Evolutionary conservation across 1,140 invertebrate species (phyloP).

Genomic region (Drosophila fuyamai): DNA sequence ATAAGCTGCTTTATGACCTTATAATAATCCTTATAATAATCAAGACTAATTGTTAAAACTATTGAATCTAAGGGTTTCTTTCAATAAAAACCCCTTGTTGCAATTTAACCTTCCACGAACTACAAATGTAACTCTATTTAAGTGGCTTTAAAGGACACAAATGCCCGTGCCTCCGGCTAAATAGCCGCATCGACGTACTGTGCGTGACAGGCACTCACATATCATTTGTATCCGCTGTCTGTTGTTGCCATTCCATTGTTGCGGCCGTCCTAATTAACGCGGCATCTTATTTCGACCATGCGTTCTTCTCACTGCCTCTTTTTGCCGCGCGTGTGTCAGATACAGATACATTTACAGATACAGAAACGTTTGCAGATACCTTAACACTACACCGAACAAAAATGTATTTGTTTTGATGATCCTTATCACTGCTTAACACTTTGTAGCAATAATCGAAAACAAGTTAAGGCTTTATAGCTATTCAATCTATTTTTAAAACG

Average conservation of each 20-base stretch:
- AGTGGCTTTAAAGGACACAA: not conserved
- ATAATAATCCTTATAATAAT: no score
- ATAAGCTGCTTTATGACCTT: no score
- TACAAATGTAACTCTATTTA: not conserved
- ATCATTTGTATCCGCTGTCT: slow-evolving; percentile 58
- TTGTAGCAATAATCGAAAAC: no score
- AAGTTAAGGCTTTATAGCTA: no score
- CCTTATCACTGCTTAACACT: no score
- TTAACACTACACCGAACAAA: no score
- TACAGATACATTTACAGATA: slow-evolving; percentile 23
- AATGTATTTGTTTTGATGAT: no score
- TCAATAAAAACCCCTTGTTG: no score
- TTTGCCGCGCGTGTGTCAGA: slow-evolving; percentile 31
- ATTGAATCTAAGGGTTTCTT: no score
- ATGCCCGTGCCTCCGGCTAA: not conserved
- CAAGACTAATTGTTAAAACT: no score
- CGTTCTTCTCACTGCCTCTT: slow-evolving; percentile 20
- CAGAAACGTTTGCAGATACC: not conserved
- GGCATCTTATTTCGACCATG: slow-evolving; percentile 46
- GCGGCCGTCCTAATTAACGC: slow-evolving; percentile 69
- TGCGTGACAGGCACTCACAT: slow-evolving; percentile 38
- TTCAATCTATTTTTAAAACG: no score
- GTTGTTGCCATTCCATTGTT: slow-evolving; percentile 39
- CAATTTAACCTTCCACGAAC: not conserved
- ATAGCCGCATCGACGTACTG: slow-evolving; percentile 25